Evolutionary conservation across 2,888 invertebrate genomes (phyloP).

Genomic region (Brachypterus glaber): DNA sequence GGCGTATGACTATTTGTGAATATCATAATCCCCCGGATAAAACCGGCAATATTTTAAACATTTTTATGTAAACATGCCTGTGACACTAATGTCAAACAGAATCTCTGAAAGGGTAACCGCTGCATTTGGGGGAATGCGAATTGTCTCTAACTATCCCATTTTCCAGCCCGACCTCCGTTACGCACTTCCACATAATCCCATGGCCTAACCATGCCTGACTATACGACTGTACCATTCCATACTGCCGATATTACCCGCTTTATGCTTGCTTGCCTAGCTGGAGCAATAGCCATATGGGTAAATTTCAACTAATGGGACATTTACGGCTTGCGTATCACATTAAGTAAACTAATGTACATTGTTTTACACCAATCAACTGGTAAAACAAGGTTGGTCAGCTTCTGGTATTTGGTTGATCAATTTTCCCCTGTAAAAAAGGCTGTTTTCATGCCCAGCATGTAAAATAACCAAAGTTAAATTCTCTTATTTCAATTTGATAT

Average conservation of each 20-base stretch:
- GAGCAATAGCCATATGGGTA: conserved; percentile 8
- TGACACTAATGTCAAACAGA: conserved; percentile 38
- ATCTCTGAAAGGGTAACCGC: conserved; percentile 39
- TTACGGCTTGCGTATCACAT: too few species aligned
- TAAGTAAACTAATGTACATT: too few species aligned
- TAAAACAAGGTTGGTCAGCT: too few species aligned
- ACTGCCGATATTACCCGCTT: conserved; percentile 27
- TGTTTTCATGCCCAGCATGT: too few species aligned
- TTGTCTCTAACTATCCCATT: conserved; percentile 42
- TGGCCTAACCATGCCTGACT: conserved; percentile 30
- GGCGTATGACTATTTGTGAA: conserved; percentile 18
- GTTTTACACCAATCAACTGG: too few species aligned
- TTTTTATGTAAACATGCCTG: conserved; percentile 40
- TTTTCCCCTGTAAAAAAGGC: too few species aligned
- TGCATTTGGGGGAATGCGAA: conserved; percentile 40
- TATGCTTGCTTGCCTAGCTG: conserved; percentile 2
- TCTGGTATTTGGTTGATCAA: too few species aligned
- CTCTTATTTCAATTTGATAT: too few species aligned
- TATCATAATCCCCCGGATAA: conserved; percentile 28
- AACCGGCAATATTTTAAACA: conserved; percentile 37
- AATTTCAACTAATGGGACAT: conserved; percentile 10
- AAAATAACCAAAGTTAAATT: too few species aligned
- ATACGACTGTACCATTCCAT: conserved; percentile 21
- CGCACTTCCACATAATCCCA: conserved; percentile 36
- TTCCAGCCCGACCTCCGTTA: conserved; percentile 32